Percentiles rank a stretch among this genome's conserved stretches.
phyloP scores from a whole-genome alignment of 1,140 invertebrate genomes.

The Riptortus pedestris region DNA sequence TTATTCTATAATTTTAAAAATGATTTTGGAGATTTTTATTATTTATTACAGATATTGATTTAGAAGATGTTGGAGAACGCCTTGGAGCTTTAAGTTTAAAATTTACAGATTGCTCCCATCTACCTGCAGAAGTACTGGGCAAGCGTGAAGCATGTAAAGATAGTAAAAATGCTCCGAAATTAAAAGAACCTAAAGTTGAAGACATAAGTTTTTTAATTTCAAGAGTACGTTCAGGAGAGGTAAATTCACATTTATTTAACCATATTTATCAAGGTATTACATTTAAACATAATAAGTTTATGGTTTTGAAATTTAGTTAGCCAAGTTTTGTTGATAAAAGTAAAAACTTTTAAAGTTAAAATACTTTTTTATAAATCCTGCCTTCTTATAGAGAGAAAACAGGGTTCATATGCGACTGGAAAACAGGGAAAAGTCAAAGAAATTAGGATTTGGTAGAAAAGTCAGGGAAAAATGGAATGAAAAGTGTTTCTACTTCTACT shows the following conservation, averaged over 20 bases:
- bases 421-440: no score
- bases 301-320: no score
- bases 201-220: not conserved
- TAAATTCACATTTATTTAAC: not conserved
- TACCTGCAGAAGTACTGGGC: not conserved
- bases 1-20: no score
- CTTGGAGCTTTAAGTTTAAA: not conserved
- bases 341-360: no score
- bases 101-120: conserved; percentile 17
- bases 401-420: no score
- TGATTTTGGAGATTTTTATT: no score
- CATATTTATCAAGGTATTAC: not conserved
- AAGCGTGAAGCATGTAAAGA: not conserved
- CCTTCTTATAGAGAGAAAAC: no score
- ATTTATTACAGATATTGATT: conserved; percentile 11
- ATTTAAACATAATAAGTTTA: not conserved
- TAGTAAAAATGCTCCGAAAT: not conserved
- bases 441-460: no score
- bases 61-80: conserved; percentile 17
- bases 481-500: no score
- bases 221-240: not conserved
- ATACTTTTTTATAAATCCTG: no score
- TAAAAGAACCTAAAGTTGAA: not conserved
- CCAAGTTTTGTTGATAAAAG: no score
- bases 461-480: no score